Percentiles rank a stretch among this genome's conserved stretches.
These are phyloP conservation scores for Aproaerema taeniolella DNA, from an alignment of 2,888 invertebrate species.

Conservation along the genomic window DNA sequence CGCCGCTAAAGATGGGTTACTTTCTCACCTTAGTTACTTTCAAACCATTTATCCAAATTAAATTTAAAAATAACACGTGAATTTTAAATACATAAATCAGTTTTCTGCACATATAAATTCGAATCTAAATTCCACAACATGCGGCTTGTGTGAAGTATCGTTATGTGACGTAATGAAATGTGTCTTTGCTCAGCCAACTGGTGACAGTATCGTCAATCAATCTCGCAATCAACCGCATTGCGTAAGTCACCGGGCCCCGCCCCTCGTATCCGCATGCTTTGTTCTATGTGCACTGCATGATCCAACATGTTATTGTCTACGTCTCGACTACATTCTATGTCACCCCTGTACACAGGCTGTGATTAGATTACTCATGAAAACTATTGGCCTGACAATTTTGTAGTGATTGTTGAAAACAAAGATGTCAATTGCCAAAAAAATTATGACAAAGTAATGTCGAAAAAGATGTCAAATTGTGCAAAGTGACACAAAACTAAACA, in stretches of 20 bases:
- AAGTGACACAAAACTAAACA: constrained; percentile 24
- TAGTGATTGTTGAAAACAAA: too few species aligned
- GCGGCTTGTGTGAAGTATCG: constrained; percentile 59
- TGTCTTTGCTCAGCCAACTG: constrained; percentile 88
- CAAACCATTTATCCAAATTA: too few species aligned
- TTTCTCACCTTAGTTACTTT: too few species aligned
- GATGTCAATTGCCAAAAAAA: not conserved
- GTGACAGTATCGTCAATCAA: constrained; percentile 95
- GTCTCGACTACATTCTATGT: too few species aligned
- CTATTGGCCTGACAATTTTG: too few species aligned
- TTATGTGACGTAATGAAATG: constrained; percentile 69
- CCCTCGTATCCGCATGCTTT: constrained; percentile 51
- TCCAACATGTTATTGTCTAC: constrained; percentile 35
- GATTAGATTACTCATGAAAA: constrained; percentile 27
- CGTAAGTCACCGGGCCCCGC: constrained; percentile 83
- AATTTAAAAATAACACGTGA: too few species aligned
- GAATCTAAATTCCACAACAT: too few species aligned
- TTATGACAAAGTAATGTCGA: not conserved
- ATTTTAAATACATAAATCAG: too few species aligned
- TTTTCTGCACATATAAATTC: too few species aligned
- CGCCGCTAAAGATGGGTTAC: too few species aligned
- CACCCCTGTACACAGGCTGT: constrained; percentile 27
- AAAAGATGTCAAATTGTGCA: too few species aligned
- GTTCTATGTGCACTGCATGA: constrained; percentile 65
- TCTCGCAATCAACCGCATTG: constrained; percentile 94